Evolutionary conservation across 2,888 invertebrate genomes (phyloP).

Genomic region (Lissonota sp.): DNA sequence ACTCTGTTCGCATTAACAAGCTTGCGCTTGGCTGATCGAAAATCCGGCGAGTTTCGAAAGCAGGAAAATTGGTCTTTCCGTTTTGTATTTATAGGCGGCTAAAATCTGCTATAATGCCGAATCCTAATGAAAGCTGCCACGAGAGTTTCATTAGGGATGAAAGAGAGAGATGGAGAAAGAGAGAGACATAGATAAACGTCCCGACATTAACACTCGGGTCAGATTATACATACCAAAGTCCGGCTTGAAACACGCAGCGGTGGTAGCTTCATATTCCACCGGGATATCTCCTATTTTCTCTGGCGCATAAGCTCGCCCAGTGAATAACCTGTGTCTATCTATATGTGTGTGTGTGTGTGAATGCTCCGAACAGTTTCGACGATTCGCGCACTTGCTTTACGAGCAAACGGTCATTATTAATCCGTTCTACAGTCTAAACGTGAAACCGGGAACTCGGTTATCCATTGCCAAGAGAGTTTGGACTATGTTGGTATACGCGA

Average conservation of each 20-base stretch:
- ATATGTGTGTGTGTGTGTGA: not conserved
- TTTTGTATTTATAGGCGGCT: not conserved
- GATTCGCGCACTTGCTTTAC: conserved; percentile 68
- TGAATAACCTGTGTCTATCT: too few species aligned
- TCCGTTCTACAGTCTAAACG: conserved; percentile 57
- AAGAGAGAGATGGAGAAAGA: not conserved
- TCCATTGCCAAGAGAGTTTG: conserved; percentile 5
- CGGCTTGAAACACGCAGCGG: conserved; percentile 64
- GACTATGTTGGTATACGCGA: conserved; percentile 20
- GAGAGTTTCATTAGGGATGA: too few species aligned
- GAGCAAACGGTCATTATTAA: conserved; percentile 70
- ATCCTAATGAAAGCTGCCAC: too few species aligned
- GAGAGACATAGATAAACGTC: conserved; percentile 1
- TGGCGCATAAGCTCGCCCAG: too few species aligned
- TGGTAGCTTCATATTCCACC: conserved; percentile 66
- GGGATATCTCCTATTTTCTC: conserved; percentile 29
- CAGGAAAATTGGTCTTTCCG: not conserved
- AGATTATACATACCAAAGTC: conserved; percentile 61
- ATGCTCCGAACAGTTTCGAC: conserved; percentile 44
- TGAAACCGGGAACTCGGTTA: conserved; percentile 8
- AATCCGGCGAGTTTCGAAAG: not conserved
- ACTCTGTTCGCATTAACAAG: too few species aligned
- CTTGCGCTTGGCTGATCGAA: not conserved
- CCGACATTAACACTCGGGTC: not conserved
- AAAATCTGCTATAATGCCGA: not conserved